Evolutionary conservation across 2,888 invertebrate genomes (phyloP), one percentile per base, ranked within the genome.

Genomic region (Chelonus formosanus): DNA sequence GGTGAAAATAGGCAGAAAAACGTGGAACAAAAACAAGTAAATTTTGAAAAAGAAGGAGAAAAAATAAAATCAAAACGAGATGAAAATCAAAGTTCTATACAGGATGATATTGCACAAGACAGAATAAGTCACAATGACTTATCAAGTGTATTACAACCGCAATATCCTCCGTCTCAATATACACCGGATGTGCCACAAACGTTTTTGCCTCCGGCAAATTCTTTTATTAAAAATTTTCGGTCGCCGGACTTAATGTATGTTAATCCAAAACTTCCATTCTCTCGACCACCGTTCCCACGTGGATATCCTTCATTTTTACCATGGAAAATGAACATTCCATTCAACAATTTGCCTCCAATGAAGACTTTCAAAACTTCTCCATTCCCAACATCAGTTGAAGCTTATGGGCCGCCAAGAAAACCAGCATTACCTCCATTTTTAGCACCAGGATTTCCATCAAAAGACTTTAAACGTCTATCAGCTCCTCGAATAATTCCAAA

Each of bases 171-270:
- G 53, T 20, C 20, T 20, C 20, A 20, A 20, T 20, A 20, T 20
- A 83, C 85, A 43, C 84, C 86, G 52, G 80, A 83, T 74, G 77
- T 66, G 75, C 84, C 77, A 3, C 76, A 82, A 7, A 78, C 79
- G 4, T 87, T 75, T 0, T 79, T 76, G 3, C 70, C 73, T 50
- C 63, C 70, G 5, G 63, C 73, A 40, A 65, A 47, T 54, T n/a
- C 44, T 63, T 63, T n/a, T 63, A 63, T 43, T 68, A 68, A 55
- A 57, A 85, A 56, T 79, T 80, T 20, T 74, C 77, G n/a, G 78
- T 74, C 65, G 74, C 77, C 4, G 78, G 79, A 73, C 84, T 82
- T 0, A 76, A 81, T 5, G 40, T 40, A 40, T 40, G 40, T 74
- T 31, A 75, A 74, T 54, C 77, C 75, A 4, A 80, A 80, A 57